These are phyloP conservation scores for Etheostoma spectabile DNA, from an alignment of 2,113 vertebrate species.

Conservation along the genomic window DNA sequence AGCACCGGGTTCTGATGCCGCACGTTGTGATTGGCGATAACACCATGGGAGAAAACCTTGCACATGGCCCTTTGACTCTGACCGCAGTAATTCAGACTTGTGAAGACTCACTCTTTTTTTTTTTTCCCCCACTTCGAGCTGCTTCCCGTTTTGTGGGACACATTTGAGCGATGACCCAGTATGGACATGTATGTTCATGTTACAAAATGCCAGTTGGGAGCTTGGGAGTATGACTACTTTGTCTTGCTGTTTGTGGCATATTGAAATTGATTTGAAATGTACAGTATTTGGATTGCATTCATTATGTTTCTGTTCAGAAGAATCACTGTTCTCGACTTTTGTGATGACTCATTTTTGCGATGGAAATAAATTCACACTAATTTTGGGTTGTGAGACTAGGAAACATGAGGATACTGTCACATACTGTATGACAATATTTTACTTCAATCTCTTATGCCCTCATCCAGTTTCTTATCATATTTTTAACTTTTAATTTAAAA, in stretches of 20 bases:
- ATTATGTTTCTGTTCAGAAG: not conserved
- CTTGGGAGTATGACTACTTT: not conserved
- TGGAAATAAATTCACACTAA: not conserved
- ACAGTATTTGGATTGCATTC: not conserved
- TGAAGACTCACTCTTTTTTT: constrained; percentile 11
- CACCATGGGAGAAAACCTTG: constrained; percentile 22
- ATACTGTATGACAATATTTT: not conserved
- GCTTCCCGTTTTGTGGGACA: not conserved
- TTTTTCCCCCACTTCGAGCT: not conserved
- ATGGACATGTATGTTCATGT: not conserved
- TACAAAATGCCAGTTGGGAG: not conserved
- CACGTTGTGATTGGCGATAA: constrained; percentile 42
- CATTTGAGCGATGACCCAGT: not conserved
- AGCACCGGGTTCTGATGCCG: constrained; percentile 14
- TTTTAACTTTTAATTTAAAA: not conserved
- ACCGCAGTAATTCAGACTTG: constrained; percentile 38
- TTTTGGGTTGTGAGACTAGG: not conserved
- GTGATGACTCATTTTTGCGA: too few relatives aligned
- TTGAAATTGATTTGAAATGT: not conserved
- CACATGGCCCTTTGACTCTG: constrained; percentile 20
- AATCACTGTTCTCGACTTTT: not conserved
- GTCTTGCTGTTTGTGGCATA: not conserved
- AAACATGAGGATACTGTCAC: not conserved
- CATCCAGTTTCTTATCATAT: not conserved
- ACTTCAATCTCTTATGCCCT: not conserved